Evolutionary conservation across 23 tunicate genomes (phyloP).

Genomic region (Styela clava): DNA sequence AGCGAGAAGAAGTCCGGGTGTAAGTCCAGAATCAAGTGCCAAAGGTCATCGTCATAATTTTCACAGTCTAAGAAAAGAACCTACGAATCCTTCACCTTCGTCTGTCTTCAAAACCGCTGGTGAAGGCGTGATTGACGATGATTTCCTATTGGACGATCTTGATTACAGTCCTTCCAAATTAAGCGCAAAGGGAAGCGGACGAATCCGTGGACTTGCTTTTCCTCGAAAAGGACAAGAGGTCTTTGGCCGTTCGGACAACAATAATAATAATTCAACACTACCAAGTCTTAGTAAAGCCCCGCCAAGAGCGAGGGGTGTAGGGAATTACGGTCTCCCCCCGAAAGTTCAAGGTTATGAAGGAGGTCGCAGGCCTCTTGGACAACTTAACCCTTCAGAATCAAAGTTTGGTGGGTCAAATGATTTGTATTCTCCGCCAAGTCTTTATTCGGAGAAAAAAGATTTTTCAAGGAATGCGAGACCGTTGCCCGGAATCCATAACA

Average conservation of each 20-base stretch:
- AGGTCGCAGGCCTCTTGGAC: slow-evolving; percentile 26
- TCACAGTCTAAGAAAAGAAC: slow-evolving; percentile 20
- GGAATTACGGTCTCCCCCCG: neutral
- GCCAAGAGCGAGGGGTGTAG: neutral
- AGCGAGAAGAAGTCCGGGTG: neutral
- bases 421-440: neutral
- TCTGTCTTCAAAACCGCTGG: slow-evolving; percentile 26
- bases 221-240: neutral
- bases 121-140: slow-evolving; percentile 32
- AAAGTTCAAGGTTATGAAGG: neutral
- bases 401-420: neutral
- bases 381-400: slow-evolving; percentile 11
- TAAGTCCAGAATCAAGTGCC: slow-evolving; percentile 21
- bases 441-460: slow-evolving; percentile 10
- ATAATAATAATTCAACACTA: slow-evolving; percentile 10
- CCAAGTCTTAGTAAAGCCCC: neutral
- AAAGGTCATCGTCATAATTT: neutral
- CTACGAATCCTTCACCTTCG: neutral
- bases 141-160: slow-evolving; percentile 23
- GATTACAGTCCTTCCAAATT: neutral
- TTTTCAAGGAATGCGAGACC: slow-evolving; percentile 1
- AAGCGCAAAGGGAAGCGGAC: slow-evolving; percentile 17
- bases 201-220: slow-evolving; percentile 9
- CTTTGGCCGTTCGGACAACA: neutral
- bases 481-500: slow-evolving; percentile 17